These are phyloP conservation scores for Limenitis camilla DNA, from an alignment of 2,888 invertebrate species.

Conservation along the genomic window DNA sequence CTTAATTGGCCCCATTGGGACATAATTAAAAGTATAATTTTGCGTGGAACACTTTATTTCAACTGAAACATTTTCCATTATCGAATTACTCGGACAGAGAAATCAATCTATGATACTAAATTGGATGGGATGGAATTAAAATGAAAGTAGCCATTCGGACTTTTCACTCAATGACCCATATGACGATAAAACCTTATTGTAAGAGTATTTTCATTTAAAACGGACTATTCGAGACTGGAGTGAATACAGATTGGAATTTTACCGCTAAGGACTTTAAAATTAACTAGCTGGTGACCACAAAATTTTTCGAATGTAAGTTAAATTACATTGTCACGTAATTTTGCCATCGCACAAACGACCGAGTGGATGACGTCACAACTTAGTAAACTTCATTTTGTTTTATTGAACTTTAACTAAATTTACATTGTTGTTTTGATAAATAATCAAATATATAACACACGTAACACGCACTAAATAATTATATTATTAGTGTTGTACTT, in stretches of 20 bases:
- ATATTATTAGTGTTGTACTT: too few relatives aligned
- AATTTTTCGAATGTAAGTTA: background rate
- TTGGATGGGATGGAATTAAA: slow-evolving; percentile 23
- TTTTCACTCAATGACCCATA: slow-evolving; percentile 24
- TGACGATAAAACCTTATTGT: slow-evolving; percentile 24
- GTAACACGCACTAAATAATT: too few relatives aligned
- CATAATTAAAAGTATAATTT: background rate
- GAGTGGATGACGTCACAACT: too few relatives aligned
- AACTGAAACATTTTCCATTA: slow-evolving; percentile 12
- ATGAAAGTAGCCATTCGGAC: slow-evolving; percentile 24
- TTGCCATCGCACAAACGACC: too few relatives aligned
- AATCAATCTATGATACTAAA: slow-evolving; percentile 20
- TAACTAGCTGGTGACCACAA: background rate
- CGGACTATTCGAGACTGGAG: slow-evolving; percentile 11
- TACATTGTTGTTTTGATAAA: too few relatives aligned
- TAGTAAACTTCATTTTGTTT: too few relatives aligned
- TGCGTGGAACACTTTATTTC: slow-evolving; percentile 3
- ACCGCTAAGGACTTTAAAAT: slow-evolving; percentile 6
- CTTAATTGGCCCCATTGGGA: too few relatives aligned
- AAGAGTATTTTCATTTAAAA: slow-evolving; percentile 21
- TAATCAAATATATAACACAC: too few relatives aligned
- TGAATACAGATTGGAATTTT: slow-evolving; percentile 19
- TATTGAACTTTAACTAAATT: too few relatives aligned
- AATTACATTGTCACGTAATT: background rate
- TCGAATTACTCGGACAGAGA: slow-evolving; percentile 14